Evolutionary conservation across 2,888 invertebrate species (phyloP).

Genomic region (Acrocera orbiculus): DNA sequence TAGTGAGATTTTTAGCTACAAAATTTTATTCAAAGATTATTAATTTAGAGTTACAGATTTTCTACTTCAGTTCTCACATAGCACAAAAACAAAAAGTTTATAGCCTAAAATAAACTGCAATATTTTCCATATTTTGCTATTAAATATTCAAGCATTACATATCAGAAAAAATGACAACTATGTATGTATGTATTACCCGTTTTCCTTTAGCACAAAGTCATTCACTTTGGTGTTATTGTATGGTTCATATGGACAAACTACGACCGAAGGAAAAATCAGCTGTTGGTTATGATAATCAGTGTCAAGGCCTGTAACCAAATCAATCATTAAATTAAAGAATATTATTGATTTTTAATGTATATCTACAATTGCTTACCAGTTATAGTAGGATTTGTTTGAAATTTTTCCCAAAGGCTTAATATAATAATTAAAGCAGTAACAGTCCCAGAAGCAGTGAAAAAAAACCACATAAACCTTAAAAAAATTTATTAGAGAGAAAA

Average conservation of each 20-base stretch:
- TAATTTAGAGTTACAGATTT: too few relatives aligned
- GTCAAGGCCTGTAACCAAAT: constrained; percentile 41
- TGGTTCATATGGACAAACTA: constrained; percentile 41
- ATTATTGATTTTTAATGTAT: background rate
- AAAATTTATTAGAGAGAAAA: background rate
- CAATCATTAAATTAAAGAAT: background rate
- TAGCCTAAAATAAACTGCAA: too few relatives aligned
- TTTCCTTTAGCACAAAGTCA: too few relatives aligned
- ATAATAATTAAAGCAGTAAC: constrained; percentile 58
- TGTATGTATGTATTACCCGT: too few relatives aligned
- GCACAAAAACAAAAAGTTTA: too few relatives aligned
- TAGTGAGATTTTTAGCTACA: too few relatives aligned
- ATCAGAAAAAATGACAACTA: too few relatives aligned
- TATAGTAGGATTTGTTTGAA: constrained; percentile 68
- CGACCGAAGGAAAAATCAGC: constrained; percentile 55
- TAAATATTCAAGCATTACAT: too few relatives aligned
- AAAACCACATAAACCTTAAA: constrained; percentile 60
- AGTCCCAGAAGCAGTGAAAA: constrained; percentile 49
- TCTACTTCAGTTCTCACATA: too few relatives aligned
- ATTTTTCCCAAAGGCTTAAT: constrained; percentile 62
- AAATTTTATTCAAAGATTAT: too few relatives aligned
- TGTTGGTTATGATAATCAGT: constrained; percentile 69
- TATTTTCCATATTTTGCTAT: too few relatives aligned
- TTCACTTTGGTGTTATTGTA: constrained; percentile 35
- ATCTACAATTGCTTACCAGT: constrained; percentile 34